A percentile compares a stretch with the other conserved stretches of the same genome.
Evolutionary conservation across 2,797 vertebrate genomes (phyloP).

Genomic region (Limnodromus scolopaceus): DNA sequence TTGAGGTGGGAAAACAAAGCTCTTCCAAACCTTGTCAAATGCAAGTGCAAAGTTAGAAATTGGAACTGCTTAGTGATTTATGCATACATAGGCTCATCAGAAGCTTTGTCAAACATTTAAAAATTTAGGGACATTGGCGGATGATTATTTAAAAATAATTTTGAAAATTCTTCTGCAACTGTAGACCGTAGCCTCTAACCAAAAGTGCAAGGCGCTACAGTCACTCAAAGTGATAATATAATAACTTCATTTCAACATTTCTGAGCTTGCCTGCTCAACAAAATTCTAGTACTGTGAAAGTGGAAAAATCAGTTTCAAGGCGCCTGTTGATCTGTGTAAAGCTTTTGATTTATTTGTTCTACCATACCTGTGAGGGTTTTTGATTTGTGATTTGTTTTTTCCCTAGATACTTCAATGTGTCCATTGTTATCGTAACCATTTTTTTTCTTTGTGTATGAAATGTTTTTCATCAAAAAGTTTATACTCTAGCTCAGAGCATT

Average conservation of each 20-base stretch:
- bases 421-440: background rate
- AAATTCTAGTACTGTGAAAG: background rate
- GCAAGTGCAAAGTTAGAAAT: background rate
- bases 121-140: rapidly evolving
- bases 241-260: background rate
- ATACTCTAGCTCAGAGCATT: background rate
- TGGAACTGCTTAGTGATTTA: background rate
- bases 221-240: background rate
- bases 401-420: background rate
- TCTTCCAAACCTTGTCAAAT: background rate
- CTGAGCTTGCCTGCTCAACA: background rate
- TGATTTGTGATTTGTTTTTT: background rate
- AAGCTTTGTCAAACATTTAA: background rate
- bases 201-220: background rate
- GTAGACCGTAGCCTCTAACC: background rate
- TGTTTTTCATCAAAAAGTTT: background rate
- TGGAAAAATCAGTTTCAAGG: background rate
- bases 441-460: background rate
- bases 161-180: background rate
- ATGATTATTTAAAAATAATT: background rate
- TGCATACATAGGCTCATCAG: background rate
- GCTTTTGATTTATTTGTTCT: background rate
- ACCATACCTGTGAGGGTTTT: background rate
- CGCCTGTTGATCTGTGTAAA: background rate
- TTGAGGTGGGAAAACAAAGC: background rate